Evolutionary conservation across 2,113 vertebrate species (phyloP), one percentile per base, ranked within the genome.

Genomic region (Hippolais icterina): DNA sequence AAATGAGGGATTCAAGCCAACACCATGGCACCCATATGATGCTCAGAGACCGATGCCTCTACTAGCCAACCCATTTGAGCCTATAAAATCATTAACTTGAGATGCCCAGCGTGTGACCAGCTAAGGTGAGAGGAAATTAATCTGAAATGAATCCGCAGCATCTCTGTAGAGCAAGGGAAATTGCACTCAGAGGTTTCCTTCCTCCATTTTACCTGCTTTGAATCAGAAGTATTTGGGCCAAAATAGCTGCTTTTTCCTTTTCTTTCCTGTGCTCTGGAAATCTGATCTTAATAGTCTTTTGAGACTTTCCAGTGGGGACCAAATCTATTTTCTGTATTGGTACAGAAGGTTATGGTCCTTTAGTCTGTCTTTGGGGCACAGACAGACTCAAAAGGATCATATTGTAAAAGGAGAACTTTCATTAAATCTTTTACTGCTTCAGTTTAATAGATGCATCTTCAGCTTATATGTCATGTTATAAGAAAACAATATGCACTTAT

Each of bases 21-120:
- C 10, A 3, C 5, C 3, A 7, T 15, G 46, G 29, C 46, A 66
- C 14, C 7, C 21, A 3, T 7, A 19, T 1, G 3, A 28, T 41
- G 49, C 49, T 79, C 57, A 52, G 70, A 42, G 44, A 14, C 5
- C 0, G 5, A 16, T 89, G 21, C 10, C 19, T 81, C 42, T 59
- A 21, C 33, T 25, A 46, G 31, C 1, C 54, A 35, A 28, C 12
- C 9, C 0, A 0, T 50, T 12, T 4, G 4, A 90, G 15, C 18
- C 24, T 9, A 27, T 14, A 33, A 74, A 87, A 28, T 35, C 5
- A 20, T 15, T 61, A 50, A 11, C 24, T 28, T 10, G 9, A 69
- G 35, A 39, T 47, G 15, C 22, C 5, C 17, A 14, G 22, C 5
- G 4, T 86, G 31, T 79, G 35, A 79, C 23, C 3, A 12, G 18